A percentile compares a stretch with the other conserved stretches of the same genome.
These are phyloP conservation scores for Phania funesta DNA, from an alignment of 2,888 invertebrate species.

Conservation along the genomic window DNA sequence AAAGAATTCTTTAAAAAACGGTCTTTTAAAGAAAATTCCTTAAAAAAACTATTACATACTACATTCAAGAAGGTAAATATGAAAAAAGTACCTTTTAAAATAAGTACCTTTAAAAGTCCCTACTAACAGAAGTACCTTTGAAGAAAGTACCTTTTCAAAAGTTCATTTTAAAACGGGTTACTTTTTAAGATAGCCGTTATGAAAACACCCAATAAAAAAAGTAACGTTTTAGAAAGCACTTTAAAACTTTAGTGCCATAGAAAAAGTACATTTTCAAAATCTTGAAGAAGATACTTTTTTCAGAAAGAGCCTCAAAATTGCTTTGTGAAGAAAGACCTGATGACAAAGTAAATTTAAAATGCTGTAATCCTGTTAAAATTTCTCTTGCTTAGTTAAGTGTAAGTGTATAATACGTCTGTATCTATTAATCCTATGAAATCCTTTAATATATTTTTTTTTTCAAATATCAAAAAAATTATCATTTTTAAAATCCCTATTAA, in stretches of 20 bases:
- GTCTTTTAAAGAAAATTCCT: too few species aligned
- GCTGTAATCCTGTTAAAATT: constrained; percentile 4
- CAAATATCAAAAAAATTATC: neutral
- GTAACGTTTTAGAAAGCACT: neutral
- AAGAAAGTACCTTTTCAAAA: too few species aligned
- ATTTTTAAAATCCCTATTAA: constrained; percentile 55
- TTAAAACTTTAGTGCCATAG: neutral
- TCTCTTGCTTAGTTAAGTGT: neutral
- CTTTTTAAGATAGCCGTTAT: neutral
- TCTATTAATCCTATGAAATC: constrained; percentile 32
- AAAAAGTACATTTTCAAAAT: too few species aligned
- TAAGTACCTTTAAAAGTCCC: neutral
- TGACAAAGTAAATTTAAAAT: neutral
- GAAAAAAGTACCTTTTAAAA: too few species aligned
- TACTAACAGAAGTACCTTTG: neutral
- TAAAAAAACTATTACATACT: too few species aligned
- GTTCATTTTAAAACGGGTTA: too few species aligned
- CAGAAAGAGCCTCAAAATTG: neutral
- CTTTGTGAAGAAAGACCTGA: too few species aligned
- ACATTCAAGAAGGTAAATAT: too few species aligned
- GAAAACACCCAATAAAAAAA: neutral
- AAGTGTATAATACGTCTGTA: too few species aligned
- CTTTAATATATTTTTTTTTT: neutral
- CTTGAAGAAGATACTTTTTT: neutral
- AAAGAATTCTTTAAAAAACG: too few species aligned